phyloP scores from a whole-genome alignment of 2,797 vertebrate species.

The Urosaurus nigricauda region DNA sequence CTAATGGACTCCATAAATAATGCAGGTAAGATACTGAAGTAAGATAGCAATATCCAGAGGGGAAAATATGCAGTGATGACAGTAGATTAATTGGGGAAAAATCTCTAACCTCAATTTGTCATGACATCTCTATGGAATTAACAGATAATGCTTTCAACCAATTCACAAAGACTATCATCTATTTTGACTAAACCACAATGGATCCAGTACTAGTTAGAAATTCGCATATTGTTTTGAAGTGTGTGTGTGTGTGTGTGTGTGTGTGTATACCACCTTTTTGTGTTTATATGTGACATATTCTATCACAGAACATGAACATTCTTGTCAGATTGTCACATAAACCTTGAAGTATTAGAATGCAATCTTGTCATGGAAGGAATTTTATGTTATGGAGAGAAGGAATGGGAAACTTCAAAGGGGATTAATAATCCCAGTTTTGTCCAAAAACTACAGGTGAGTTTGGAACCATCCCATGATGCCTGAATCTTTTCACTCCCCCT shows the following conservation, averaged over 20 bases:
- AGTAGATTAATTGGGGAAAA: background rate
- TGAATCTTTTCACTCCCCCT: background rate
- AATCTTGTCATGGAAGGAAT: background rate
- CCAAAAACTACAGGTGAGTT: background rate
- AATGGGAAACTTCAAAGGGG: background rate
- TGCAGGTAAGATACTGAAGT: background rate
- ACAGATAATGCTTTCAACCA: background rate
- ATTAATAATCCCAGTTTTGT: background rate
- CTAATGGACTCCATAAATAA: slow-evolving; percentile 26
- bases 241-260: too few relatives aligned
- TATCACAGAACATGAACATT: background rate
- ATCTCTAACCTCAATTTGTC: background rate
- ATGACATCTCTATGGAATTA: slow-evolving; percentile 8
- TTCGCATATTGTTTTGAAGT: background rate
- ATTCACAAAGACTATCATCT: background rate
- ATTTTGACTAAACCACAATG: background rate
- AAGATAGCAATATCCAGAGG: too few relatives aligned
- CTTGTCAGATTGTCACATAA: background rate
- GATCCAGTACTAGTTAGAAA: slow-evolving; percentile 5
- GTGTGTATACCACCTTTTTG: background rate
- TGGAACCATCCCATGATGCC: background rate
- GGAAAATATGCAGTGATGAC: background rate
- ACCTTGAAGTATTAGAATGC: background rate
- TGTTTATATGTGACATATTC: background rate
- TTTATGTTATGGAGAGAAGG: background rate